phyloP scores from a whole-genome alignment of 2,888 invertebrate species.

The Diarsia rubi region DNA sequence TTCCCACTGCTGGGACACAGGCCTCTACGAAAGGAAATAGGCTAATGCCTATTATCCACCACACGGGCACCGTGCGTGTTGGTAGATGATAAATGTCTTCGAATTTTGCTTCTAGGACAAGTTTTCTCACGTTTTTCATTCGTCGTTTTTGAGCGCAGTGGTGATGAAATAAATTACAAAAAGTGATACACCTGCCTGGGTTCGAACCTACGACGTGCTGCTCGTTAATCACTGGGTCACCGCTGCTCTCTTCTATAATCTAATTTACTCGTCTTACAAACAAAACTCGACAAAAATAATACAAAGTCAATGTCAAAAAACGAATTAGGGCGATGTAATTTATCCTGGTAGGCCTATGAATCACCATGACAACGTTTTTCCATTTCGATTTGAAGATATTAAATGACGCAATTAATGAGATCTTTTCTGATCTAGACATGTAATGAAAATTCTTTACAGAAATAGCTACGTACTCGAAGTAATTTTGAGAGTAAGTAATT shows the following conservation, averaged over 20 bases:
- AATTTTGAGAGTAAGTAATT: slow-evolving; percentile 37
- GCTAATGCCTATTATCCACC: no score
- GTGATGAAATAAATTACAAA: no score
- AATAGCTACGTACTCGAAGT: slow-evolving; percentile 10
- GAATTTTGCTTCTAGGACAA: no score
- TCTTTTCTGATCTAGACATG: slow-evolving; percentile 44
- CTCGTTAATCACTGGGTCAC: no score
- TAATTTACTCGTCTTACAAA: background rate
- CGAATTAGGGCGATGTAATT: slow-evolving; percentile 32
- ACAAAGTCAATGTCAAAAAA: slow-evolving; percentile 4
- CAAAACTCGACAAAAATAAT: slow-evolving; percentile 8
- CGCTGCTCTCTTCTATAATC: background rate
- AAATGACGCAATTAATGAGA: slow-evolving; percentile 58
- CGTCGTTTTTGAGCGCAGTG: no score
- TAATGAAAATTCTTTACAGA: slow-evolving; percentile 44
- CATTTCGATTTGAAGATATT: slow-evolving; percentile 48
- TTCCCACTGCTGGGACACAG: no score
- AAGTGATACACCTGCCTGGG: no score
- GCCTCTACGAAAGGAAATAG: no score
- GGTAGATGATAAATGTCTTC: no score
- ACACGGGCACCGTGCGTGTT: no score
- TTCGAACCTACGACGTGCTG: no score
- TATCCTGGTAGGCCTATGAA: background rate
- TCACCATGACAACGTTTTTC: slow-evolving; percentile 40
- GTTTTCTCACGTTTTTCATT: no score